Conservation (phyloP, 2,888 invertebrate genomes). For the Nipponacmea schrenckii region DNA sequence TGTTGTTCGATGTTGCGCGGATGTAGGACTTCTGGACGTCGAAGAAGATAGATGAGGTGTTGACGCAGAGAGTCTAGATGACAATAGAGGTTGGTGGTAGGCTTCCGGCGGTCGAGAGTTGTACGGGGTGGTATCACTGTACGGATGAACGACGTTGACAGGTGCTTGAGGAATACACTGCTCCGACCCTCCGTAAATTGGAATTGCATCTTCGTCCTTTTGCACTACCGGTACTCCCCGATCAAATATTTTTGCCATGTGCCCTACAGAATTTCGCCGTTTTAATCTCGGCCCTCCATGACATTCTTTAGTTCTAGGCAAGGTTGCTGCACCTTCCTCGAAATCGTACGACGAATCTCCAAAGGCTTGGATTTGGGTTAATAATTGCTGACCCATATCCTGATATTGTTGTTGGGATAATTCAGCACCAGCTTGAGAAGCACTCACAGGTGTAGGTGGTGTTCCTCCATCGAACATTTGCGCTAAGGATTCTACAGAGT, state of each 20-base stretch:
- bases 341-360: neutral
- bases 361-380: neutral
- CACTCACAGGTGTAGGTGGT: neutral
- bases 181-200: neutral
- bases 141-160: neutral
- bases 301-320: neutral
- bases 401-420: neutral
- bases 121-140: neutral
- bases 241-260: slow-evolving; percentile 2
- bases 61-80: neutral
- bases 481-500: neutral
- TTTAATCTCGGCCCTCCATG: neutral
- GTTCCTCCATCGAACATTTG: neutral
- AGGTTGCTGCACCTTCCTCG: neutral
- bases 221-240: neutral
- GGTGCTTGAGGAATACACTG: neutral
- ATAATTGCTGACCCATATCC: neutral
- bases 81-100: neutral
- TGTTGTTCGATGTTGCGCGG: neutral
- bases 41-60: neutral
- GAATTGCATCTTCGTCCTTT: neutral
- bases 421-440: neutral
- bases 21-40: neutral
- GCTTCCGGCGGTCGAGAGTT: neutral
- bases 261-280: neutral